These are phyloP conservation scores for Nesidiocoris tenuis DNA, from an alignment of 2,888 invertebrate species.

Conservation along the genomic window DNA sequence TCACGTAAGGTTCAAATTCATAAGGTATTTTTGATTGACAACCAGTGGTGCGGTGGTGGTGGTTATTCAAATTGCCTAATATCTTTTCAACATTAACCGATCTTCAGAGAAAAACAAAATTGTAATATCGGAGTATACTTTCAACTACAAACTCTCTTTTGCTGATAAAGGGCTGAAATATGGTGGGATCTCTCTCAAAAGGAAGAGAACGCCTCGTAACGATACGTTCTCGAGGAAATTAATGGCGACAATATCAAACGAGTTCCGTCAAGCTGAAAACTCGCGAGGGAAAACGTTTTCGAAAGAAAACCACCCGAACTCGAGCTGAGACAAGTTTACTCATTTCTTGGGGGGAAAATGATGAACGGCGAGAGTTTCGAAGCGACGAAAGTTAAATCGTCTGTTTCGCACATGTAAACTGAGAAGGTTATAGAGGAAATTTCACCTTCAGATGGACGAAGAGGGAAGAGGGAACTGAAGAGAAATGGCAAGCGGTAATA, in stretches of 20 bases:
- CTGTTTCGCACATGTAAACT: conserved; percentile 35
- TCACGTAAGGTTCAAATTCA: too few relatives aligned
- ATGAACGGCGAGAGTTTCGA: neutral
- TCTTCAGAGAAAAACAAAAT: too few relatives aligned
- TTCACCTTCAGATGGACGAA: too few relatives aligned
- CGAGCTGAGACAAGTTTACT: neutral
- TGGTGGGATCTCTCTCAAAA: too few relatives aligned
- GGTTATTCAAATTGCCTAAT: too few relatives aligned
- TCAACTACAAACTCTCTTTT: too few relatives aligned
- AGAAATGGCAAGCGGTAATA: neutral
- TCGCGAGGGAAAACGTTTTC: neutral
- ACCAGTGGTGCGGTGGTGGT: too few relatives aligned
- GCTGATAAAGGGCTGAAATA: too few relatives aligned
- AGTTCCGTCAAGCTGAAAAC: neutral
- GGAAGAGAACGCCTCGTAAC: neutral
- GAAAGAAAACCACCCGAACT: neutral
- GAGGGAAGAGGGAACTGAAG: neutral
- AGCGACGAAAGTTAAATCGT: conserved; percentile 27
- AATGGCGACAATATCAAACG: neutral
- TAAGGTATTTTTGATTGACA: too few relatives aligned
- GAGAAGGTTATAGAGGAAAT: conserved; percentile 15
- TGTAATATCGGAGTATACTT: too few relatives aligned
- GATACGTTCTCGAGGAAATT: neutral
- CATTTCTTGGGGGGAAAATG: neutral
- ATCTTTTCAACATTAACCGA: too few relatives aligned